phyloP scores from a whole-genome alignment of 2,888 invertebrate species.

The Teinopalpus imperialis region DNA sequence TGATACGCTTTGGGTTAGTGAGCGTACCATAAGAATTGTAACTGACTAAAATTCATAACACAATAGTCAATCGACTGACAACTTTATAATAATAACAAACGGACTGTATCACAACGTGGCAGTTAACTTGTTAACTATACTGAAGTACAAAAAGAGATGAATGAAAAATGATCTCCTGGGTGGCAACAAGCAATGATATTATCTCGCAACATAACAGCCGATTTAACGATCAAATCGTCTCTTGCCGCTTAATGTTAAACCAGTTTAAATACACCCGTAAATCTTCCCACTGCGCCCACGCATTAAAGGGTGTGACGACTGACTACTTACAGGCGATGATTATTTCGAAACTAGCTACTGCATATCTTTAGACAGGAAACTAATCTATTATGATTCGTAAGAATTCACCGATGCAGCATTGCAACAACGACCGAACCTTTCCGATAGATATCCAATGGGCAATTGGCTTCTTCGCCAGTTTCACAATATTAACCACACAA shows the following conservation, averaged over 20 bases:
- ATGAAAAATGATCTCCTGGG: conserved; percentile 46
- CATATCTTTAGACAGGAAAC: conserved; percentile 1
- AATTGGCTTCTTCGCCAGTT: conserved; percentile 12
- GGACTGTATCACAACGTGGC: too few relatives aligned
- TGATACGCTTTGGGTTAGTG: not conserved
- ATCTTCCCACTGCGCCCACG: conserved; percentile 69
- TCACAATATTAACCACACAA: conserved; percentile 17
- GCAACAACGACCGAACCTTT: conserved; percentile 9
- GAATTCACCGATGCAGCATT: conserved; percentile 8
- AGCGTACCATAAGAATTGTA: not conserved
- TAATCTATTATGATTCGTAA: conserved; percentile 10
- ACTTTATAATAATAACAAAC: too few relatives aligned
- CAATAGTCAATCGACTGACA: too few relatives aligned
- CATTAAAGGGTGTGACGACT: conserved; percentile 53
- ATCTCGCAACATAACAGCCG: conserved; percentile 69
- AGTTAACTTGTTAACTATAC: not conserved
- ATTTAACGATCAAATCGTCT: conserved; percentile 76
- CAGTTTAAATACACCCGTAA: conserved; percentile 79
- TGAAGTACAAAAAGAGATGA: conserved; percentile 14
- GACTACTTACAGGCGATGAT: conserved; percentile 23
- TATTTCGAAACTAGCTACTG: conserved; percentile 26
- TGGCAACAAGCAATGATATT: conserved; percentile 70
- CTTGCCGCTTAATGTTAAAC: conserved; percentile 75
- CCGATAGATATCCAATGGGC: conserved; percentile 14
- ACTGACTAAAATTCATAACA: too few relatives aligned